A percentile compares a stretch with the other conserved stretches of the same genome.
These are phyloP conservation scores for Lepetodrilus schrolli DNA, from an alignment of 2,888 invertebrate genomes.

Conservation along the genomic window DNA sequence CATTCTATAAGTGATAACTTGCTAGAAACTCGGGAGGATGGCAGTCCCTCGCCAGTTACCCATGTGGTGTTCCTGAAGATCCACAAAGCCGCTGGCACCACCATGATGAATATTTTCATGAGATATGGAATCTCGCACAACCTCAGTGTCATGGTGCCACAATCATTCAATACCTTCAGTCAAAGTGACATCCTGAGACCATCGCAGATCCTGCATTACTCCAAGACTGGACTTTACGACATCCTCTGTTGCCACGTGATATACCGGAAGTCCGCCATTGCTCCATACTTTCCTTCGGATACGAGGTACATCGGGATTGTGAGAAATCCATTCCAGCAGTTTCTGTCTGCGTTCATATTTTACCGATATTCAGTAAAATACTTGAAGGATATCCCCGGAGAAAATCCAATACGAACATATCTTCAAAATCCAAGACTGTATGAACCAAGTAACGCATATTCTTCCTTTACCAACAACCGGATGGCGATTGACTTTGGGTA, in stretches of 20 bases:
- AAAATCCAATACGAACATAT: slow-evolving; percentile 18
- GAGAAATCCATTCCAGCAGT: slow-evolving; percentile 25
- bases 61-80: slow-evolving; percentile 29
- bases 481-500: slow-evolving; percentile 32
- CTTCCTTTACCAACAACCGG: slow-evolving; percentile 19
- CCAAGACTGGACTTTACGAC: background rate
- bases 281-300: slow-evolving; percentile 12
- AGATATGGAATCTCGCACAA: slow-evolving; percentile 25
- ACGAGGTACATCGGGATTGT: slow-evolving; percentile 25
- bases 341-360: slow-evolving; percentile 19
- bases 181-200: background rate
- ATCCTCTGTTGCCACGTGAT: slow-evolving; percentile 25
- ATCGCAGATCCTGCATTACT: background rate
- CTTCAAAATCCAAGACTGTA: background rate
- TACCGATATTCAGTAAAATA: background rate
- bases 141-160: slow-evolving; percentile 22
- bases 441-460: background rate
- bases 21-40: no score
- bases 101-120: slow-evolving; percentile 28
- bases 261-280: background rate
- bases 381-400: slow-evolving; percentile 1
- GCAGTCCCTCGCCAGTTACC: no score
- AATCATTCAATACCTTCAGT: background rate
- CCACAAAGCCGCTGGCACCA: slow-evolving; percentile 32
- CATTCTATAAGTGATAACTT: no score